A percentile compares a stretch with the other conserved stretches of the same genome.
phyloP scores from a whole-genome alignment of 2,797 vertebrate species.

The Artibeus jamaicensis region DNA sequence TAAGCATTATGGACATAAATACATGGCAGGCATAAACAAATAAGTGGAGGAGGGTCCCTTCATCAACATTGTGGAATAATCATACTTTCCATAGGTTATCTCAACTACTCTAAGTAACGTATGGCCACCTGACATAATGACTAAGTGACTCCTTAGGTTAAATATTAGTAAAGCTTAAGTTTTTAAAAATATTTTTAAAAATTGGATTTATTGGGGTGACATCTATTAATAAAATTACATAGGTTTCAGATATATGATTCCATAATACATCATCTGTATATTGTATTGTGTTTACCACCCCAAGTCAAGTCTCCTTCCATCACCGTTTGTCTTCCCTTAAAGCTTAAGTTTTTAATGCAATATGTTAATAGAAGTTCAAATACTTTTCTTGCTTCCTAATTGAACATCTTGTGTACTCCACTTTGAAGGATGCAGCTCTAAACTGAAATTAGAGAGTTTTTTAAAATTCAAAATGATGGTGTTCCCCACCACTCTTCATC shows the following conservation, averaged over 20 bases:
- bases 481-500: background rate
- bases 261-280: no score
- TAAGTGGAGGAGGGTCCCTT: background rate
- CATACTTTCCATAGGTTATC: background rate
- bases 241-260: no score
- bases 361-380: background rate
- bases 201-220: background rate
- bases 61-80: background rate
- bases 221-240: no score
- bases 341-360: no score
- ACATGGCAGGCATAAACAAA: background rate
- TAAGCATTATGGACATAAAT: background rate
- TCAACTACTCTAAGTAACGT: background rate
- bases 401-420: background rate
- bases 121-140: background rate
- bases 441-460: background rate
- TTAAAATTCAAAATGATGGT: background rate
- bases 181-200: background rate
- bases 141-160: background rate
- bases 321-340: no score
- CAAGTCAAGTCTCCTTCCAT: no score
- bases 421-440: background rate
- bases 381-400: background rate
- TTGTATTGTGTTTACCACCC: no score
- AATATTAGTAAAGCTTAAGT: background rate